Conservation (phyloP, 2,797 vertebrate species). For the Oreortyx pictus region DNA sequence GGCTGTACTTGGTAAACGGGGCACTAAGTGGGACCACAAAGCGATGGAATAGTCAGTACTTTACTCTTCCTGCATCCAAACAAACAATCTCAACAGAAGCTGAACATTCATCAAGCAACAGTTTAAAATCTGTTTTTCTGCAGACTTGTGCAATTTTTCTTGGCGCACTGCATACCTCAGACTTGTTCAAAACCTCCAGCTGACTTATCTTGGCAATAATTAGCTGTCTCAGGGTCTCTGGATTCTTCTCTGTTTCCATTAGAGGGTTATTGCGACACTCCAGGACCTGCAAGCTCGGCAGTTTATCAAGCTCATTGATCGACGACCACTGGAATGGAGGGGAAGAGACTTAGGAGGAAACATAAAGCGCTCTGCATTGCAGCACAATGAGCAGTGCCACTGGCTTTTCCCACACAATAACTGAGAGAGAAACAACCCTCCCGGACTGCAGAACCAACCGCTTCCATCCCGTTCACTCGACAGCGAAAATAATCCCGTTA, state of each 20-base stretch:
- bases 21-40: no score
- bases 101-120: background rate
- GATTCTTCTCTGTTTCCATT: constrained; percentile 78
- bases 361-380: background rate
- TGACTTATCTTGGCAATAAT: constrained; percentile 88
- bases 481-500: background rate
- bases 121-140: background rate
- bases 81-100: background rate
- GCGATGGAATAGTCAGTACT: background rate
- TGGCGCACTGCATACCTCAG: constrained; percentile 73
- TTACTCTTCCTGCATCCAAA: background rate
- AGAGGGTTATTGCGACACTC: constrained; percentile 85
- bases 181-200: constrained; percentile 83
- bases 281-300: constrained; percentile 81
- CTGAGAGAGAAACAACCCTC: background rate
- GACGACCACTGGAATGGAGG: constrained; percentile 85
- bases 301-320: constrained; percentile 90
- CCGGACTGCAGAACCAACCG: background rate
- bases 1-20: background rate
- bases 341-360: background rate
- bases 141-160: no score
- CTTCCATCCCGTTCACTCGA: background rate
- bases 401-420: background rate
- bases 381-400: background rate
- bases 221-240: constrained; percentile 82